A percentile compares a stretch with the other conserved stretches of the same genome.
phyloP scores from a whole-genome alignment of 2,797 vertebrate genomes.

The Danio choprae region DNA sequence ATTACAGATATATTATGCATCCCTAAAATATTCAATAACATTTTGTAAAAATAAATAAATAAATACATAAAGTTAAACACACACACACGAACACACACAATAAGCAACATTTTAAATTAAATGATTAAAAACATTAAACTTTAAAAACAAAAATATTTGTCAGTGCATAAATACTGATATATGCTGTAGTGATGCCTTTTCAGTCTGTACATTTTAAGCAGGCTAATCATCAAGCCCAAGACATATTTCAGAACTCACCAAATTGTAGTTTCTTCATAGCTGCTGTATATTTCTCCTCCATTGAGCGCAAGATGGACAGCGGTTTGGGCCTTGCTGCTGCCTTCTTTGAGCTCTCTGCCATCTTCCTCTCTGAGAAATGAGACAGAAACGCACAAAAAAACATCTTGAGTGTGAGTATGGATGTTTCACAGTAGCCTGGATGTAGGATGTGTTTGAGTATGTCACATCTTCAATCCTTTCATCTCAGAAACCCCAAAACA shows the following conservation, averaged over 20 bases:
- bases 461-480: slow-evolving; percentile 21
- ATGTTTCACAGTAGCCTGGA: slow-evolving; percentile 6
- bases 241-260: slow-evolving; percentile 80
- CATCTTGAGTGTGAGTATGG: background rate
- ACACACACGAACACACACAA: no score
- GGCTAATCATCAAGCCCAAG: background rate
- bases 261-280: slow-evolving; percentile 99
- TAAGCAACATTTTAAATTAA: background rate
- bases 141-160: no score
- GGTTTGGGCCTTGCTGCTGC: slow-evolving; percentile 88
- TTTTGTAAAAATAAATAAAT: no score
- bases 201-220: background rate
- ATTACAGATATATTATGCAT: background rate
- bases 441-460: slow-evolving; percentile 9
- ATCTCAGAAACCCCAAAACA: slow-evolving; percentile 4
- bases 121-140: background rate
- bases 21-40: background rate
- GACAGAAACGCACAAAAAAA: background rate
- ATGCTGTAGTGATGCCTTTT: no score
- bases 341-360: slow-evolving; percentile 93
- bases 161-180: background rate
- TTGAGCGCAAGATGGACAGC: slow-evolving; percentile 89
- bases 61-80: no score
- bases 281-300: slow-evolving; percentile 96
- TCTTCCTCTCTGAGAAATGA: slow-evolving; percentile 87